A percentile compares a stretch with the other conserved stretches of the same genome.
Conservation (phyloP, 2,888 invertebrate species). For the Tineola bisselliella region DNA sequence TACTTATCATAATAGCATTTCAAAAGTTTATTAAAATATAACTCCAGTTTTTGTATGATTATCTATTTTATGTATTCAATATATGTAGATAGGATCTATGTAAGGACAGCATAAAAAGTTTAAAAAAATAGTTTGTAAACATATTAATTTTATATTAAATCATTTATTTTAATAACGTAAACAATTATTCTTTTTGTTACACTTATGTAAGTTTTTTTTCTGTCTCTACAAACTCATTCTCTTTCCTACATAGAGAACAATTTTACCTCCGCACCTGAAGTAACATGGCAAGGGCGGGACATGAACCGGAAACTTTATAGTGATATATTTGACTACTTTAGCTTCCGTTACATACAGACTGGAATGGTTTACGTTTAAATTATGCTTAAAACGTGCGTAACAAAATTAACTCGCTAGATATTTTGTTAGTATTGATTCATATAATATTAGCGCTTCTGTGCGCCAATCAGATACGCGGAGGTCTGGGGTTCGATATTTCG, state of each 20-base stretch:
- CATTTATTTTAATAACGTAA: no score
- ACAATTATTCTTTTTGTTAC: no score
- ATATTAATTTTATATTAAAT: no score
- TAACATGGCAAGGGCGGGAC: constrained; percentile 9
- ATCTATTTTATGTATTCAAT: background rate
- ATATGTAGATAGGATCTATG: background rate
- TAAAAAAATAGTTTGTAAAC: no score
- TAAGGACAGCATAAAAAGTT: background rate
- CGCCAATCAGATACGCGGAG: no score
- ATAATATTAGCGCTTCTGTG: no score
- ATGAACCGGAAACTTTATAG: constrained; percentile 9
- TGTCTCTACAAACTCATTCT: background rate
- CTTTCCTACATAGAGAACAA: background rate
- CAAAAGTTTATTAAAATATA: background rate
- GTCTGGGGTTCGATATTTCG: no score
- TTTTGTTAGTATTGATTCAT: background rate
- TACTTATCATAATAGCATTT: no score
- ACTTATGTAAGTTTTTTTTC: background rate
- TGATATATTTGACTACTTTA: constrained; percentile 10
- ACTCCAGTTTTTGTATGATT: constrained; percentile 8
- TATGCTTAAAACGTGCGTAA: background rate
- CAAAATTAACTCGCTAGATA: background rate
- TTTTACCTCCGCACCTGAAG: background rate
- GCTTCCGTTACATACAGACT: constrained; percentile 1
- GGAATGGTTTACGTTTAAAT: background rate